Evolutionary conservation across 2,888 invertebrate species (phyloP).

Genomic region (Anticlea derivata): DNA sequence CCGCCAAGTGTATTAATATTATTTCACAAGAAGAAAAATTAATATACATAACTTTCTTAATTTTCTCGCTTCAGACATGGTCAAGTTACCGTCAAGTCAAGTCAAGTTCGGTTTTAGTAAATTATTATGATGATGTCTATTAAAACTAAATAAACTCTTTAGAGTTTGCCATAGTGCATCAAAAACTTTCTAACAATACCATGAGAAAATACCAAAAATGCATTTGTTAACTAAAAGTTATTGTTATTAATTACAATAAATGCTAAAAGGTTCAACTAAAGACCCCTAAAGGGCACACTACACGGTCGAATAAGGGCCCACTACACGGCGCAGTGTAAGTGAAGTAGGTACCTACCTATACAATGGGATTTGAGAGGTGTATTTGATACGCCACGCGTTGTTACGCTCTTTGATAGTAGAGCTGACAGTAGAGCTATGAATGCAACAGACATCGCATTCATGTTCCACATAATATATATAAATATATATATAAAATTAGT

Average conservation of each 20-base stretch:
- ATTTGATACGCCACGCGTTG: conserved; percentile 37
- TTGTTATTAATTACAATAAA: conserved; percentile 29
- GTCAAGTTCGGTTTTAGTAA: too few species aligned
- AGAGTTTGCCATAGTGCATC: too few species aligned
- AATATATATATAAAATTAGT: too few species aligned
- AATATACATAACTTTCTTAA: too few species aligned
- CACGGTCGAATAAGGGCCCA: conserved; percentile 15
- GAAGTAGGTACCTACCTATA: conserved; percentile 33
- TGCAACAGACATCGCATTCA: conserved; percentile 4
- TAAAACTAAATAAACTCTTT: too few species aligned
- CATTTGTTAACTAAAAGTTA: conserved; percentile 3
- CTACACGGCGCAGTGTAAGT: conserved; percentile 20
- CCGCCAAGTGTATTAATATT: too few species aligned
- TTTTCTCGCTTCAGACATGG: too few species aligned
- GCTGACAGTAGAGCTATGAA: conserved; percentile 12
- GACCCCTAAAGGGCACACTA: conserved; percentile 19
- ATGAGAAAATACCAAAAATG: conserved; percentile 18
- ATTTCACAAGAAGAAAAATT: too few species aligned
- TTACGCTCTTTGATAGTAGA: conserved; percentile 14
- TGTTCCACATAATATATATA: too few species aligned
- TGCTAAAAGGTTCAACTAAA: conserved; percentile 32
- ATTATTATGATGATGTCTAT: too few species aligned
- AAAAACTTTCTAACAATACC: conserved; percentile 1
- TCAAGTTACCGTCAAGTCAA: too few species aligned
- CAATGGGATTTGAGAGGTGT: conserved; percentile 34